Evolutionary conservation across 2,113 vertebrate species (phyloP).

Genomic region (Chaetura pelagica): DNA sequence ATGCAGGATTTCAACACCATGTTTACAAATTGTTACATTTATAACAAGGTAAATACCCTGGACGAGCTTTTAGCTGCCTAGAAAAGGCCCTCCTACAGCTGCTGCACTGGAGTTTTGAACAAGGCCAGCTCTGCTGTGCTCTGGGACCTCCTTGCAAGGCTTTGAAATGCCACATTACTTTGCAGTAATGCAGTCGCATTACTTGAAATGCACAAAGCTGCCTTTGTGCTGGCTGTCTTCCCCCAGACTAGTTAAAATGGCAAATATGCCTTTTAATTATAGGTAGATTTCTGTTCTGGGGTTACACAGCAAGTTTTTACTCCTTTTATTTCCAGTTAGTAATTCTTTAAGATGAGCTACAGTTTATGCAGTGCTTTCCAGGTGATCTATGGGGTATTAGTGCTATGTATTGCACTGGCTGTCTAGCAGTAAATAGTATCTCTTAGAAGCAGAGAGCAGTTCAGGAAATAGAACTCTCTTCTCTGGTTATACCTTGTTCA

Average conservation of each 20-base stretch:
- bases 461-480: neutral
- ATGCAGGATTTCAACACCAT: conserved; percentile 99
- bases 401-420: neutral
- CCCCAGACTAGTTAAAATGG: conserved; percentile 34
- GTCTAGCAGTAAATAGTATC: neutral
- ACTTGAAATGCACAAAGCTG: conserved; percentile 48
- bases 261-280: conserved; percentile 30
- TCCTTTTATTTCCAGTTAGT: neutral
- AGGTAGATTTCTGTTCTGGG: conserved; percentile 11
- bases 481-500: neutral
- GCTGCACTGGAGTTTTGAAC: neutral
- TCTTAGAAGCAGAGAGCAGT: conserved; percentile 7
- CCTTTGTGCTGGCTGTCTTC: conserved; percentile 51
- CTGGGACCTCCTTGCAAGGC: neutral
- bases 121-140: neutral
- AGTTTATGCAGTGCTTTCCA: neutral
- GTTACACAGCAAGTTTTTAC: neutral
- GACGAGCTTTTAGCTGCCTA: neutral
- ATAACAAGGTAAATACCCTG: conserved; percentile 89
- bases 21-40: conserved; percentile 99
- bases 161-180: conserved; percentile 44
- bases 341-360: neutral
- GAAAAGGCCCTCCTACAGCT: neutral
- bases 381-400: neutral
- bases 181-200: conserved; percentile 40